Conservation (phyloP, 2,888 invertebrate species). For the Sycophila texana region DNA sequence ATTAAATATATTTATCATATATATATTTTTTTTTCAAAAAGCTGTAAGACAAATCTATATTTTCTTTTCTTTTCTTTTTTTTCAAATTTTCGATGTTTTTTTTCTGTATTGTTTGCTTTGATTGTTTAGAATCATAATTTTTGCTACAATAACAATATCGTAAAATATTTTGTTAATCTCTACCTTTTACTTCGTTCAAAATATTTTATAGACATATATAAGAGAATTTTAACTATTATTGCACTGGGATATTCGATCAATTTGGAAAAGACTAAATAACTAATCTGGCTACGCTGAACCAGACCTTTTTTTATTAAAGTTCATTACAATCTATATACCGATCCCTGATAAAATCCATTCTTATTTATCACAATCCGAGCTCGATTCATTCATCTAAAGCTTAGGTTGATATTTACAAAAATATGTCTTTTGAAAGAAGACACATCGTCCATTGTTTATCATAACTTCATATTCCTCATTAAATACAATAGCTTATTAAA, state of each 20-base stretch:
- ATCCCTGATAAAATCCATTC: conserved; percentile 11
- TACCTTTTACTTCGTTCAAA: no score
- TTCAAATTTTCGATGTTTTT: conserved; percentile 1
- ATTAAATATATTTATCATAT: no score
- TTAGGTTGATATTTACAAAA: conserved; percentile 43
- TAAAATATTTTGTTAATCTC: conserved; percentile 10
- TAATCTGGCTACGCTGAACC: conserved; percentile 8
- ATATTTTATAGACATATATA: background rate
- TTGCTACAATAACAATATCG: background rate
- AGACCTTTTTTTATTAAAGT: conserved; percentile 30
- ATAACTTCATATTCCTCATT: conserved; percentile 19
- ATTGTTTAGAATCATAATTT: background rate
- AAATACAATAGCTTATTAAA: conserved; percentile 39
- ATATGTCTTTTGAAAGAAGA: conserved; percentile 42
- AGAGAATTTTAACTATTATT: background rate
- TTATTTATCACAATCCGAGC: conserved; percentile 42
- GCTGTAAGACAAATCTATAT: conserved; percentile 29
- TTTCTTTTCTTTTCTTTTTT: background rate
- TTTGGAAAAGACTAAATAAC: conserved; percentile 9
- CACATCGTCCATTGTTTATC: conserved; percentile 15
- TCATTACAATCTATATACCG: conserved; percentile 14
- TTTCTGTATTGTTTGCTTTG: background rate
- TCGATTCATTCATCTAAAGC: background rate
- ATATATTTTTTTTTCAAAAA: conserved; percentile 15
- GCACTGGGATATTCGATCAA: conserved; percentile 4